These are phyloP conservation scores for Lasioglossum figueresi DNA, from an alignment of 2,888 invertebrate species.

Conservation along the genomic window DNA sequence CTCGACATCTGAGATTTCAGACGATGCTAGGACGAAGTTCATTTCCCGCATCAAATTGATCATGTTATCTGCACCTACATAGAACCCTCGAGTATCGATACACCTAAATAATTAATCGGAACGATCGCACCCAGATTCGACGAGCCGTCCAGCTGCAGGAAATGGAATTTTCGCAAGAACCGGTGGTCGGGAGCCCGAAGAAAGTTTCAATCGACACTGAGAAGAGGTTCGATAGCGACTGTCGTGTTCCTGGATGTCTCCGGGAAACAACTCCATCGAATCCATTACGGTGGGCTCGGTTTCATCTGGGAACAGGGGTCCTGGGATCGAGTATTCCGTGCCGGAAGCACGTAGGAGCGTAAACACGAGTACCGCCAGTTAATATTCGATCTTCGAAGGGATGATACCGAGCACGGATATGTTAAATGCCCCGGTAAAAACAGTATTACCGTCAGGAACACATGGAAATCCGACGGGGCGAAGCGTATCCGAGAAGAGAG, in stretches of 20 bases:
- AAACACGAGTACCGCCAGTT: constrained; percentile 26
- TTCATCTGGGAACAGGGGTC: background rate
- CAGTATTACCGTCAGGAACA: constrained; percentile 25
- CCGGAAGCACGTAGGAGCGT: constrained; percentile 16
- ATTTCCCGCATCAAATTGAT: background rate
- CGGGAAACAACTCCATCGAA: background rate
- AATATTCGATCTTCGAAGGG: constrained; percentile 16
- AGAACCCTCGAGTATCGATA: background rate
- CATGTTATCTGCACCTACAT: background rate
- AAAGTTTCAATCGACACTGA: background rate
- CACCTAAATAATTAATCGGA: background rate
- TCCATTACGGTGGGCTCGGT: background rate
- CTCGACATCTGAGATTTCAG: background rate
- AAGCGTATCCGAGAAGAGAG: background rate
- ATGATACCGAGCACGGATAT: constrained; percentile 15
- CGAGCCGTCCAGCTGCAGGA: background rate
- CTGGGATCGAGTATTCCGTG: background rate
- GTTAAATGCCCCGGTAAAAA: constrained; percentile 30
- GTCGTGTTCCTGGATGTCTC: background rate
- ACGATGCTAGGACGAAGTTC: background rate
- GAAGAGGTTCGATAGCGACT: background rate
- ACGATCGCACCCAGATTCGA: background rate
- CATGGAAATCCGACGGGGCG: background rate
- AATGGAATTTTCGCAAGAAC: constrained; percentile 1
- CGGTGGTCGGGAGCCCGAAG: background rate